Conservation (phyloP, 2,888 invertebrate genomes). For the Nephrotoma appendiculata region DNA sequence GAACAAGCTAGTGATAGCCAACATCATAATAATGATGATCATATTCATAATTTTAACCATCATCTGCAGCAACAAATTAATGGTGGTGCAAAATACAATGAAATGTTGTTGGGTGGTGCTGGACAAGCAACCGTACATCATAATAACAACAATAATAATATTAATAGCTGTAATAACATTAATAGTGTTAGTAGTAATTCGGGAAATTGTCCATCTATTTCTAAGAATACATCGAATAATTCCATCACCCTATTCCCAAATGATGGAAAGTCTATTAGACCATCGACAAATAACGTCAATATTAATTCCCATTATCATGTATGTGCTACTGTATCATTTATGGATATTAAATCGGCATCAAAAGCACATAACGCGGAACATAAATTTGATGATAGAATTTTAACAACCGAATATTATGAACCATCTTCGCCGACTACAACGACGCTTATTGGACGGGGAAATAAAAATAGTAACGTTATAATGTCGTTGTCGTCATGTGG, state of each 20-base stretch:
- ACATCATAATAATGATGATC: background rate
- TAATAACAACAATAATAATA: background rate
- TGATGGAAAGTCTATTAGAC: constrained; percentile 11
- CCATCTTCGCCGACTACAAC: constrained; percentile 50
- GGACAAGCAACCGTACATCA: background rate
- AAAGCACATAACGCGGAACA: constrained; percentile 86
- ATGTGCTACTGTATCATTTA: constrained; percentile 85
- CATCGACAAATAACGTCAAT: constrained; percentile 10
- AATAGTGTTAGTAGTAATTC: constrained; percentile 25
- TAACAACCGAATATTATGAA: constrained; percentile 86
- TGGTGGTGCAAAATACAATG: background rate
- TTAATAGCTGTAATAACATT: background rate
- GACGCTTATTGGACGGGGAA: constrained; percentile 25
- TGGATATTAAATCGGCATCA: constrained; percentile 92
- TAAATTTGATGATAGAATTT: constrained; percentile 71
- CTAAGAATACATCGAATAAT: background rate
- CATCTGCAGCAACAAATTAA: background rate
- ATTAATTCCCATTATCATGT: constrained; percentile 13
- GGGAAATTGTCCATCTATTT: constrained; percentile 18
- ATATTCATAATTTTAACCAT: background rate
- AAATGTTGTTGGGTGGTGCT: background rate
- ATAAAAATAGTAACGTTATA: constrained; percentile 6
- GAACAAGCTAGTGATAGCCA: background rate
- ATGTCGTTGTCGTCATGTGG: background rate
- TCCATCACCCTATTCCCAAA: background rate